phyloP scores from a whole-genome alignment of 2,888 invertebrate species.

The Drosophila merina region DNA sequence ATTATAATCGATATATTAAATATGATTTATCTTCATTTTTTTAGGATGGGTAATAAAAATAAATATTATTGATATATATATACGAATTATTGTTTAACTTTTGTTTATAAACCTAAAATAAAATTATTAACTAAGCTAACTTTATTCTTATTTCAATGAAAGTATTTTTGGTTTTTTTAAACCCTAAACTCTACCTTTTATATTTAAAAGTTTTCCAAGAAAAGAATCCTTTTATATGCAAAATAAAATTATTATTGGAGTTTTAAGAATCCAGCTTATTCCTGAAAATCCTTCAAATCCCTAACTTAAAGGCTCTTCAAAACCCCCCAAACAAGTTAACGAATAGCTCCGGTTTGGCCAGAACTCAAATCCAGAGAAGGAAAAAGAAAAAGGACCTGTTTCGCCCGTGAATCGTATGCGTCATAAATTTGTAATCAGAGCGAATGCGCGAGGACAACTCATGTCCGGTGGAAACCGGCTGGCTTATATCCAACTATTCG shows the following conservation, averaged over 20 bases:
- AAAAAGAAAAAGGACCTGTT: not conserved
- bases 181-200: too few relatives aligned
- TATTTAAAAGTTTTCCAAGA: too few relatives aligned
- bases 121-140: too few relatives aligned
- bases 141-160: too few relatives aligned
- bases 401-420: slow-evolving; percentile 24
- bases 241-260: not conserved
- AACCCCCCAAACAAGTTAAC: not conserved
- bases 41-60: too few relatives aligned
- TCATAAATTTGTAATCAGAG: slow-evolving; percentile 48
- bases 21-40: too few relatives aligned
- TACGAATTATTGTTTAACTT: too few relatives aligned
- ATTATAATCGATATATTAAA: not conserved
- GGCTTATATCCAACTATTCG: slow-evolving; percentile 24
- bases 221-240: too few relatives aligned
- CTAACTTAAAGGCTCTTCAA: not conserved
- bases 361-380: not conserved
- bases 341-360: not conserved
- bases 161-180: too few relatives aligned
- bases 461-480: slow-evolving; percentile 54
- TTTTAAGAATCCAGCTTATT: not conserved
- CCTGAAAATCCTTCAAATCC: not conserved
- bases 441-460: slow-evolving; percentile 32
- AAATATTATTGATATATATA: too few relatives aligned
- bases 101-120: too few relatives aligned